phyloP scores from a whole-genome alignment of 2,113 vertebrate species.

The Sinocyclocheilus rhinocerous region DNA sequence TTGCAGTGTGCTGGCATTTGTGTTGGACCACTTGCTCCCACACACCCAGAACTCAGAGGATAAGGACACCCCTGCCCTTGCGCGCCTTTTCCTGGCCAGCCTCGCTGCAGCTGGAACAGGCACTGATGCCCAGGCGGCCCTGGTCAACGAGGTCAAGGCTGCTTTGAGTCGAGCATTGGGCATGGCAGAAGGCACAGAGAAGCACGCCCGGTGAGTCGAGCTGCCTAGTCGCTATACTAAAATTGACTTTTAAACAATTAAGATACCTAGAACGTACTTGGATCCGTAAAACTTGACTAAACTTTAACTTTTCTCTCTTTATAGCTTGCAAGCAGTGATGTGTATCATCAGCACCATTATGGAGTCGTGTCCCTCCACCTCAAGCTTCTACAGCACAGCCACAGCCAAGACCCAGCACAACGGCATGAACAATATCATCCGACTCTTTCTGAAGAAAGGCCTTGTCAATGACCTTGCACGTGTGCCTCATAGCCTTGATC shows the following conservation, averaged over 20 bases:
- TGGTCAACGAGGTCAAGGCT: slow-evolving; percentile 96
- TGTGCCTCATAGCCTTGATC: slow-evolving; percentile 93
- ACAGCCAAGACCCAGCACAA: slow-evolving; percentile 92
- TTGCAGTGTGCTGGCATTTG: slow-evolving; percentile 92
- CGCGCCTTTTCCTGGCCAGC: slow-evolving; percentile 90
- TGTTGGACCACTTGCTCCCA: slow-evolving; percentile 90
- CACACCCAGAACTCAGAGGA: slow-evolving; percentile 91
- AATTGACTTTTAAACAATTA: not conserved
- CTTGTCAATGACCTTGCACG: slow-evolving; percentile 92
- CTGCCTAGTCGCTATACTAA: not conserved
- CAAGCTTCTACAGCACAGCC: slow-evolving; percentile 95
- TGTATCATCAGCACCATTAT: slow-evolving; percentile 99
- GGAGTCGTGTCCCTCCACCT: slow-evolving; percentile 96
- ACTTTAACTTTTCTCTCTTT: not conserved
- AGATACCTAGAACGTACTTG: not conserved
- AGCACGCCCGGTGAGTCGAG: slow-evolving; percentile 86
- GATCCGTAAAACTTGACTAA: not conserved
- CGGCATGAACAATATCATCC: slow-evolving; percentile 97
- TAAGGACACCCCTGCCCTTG: slow-evolving; percentile 91
- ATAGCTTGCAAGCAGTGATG: slow-evolving; percentile 95
- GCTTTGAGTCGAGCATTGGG: slow-evolving; percentile 89
- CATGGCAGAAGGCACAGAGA: slow-evolving; percentile 95
- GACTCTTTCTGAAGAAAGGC: slow-evolving; percentile 95
- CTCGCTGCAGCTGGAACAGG: slow-evolving; percentile 90
- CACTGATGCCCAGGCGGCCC: slow-evolving; percentile 90